phyloP scores from a whole-genome alignment of 2,113 vertebrate genomes.

The Maccullochella peelii region DNA sequence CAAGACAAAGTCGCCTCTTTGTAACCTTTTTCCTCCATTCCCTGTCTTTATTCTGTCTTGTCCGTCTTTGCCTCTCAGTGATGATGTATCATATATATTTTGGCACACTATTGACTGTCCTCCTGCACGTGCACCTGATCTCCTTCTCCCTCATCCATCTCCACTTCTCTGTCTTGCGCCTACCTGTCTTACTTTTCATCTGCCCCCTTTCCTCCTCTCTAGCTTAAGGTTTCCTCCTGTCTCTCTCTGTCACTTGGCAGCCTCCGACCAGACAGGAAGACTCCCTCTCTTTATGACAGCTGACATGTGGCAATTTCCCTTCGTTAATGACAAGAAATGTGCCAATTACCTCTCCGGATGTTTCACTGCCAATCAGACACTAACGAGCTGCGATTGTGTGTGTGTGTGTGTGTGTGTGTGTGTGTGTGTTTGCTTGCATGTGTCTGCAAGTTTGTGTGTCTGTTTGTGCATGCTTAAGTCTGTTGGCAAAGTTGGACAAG shows the following conservation, averaged over 20 bases:
- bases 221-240: background rate
- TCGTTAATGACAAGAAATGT: slow-evolving; percentile 94
- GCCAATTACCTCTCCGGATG: slow-evolving; percentile 93
- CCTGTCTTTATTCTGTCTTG: slow-evolving; percentile 19
- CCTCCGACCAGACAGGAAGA: slow-evolving; percentile 61
- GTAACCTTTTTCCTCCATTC: slow-evolving; percentile 9
- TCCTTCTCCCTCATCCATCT: slow-evolving; percentile 33
- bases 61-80: slow-evolving; percentile 15
- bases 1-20: slow-evolving; percentile 33
- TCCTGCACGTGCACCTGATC: slow-evolving; percentile 40
- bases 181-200: slow-evolving; percentile 26
- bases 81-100: slow-evolving; percentile 41
- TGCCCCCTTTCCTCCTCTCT: slow-evolving; percentile 9
- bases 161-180: background rate
- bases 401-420: slow-evolving; percentile 33
- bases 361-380: slow-evolving; percentile 90
- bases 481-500: slow-evolving; percentile 44
- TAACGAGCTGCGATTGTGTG: slow-evolving; percentile 84
- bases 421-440: slow-evolving; percentile 20
- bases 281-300: slow-evolving; percentile 82
- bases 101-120: slow-evolving; percentile 9
- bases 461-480: slow-evolving; percentile 28
- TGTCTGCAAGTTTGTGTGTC: background rate
- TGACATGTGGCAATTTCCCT: slow-evolving; percentile 91
- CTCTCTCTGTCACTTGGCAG: slow-evolving; percentile 53